A percentile compares a stretch with the other conserved stretches of the same genome.
Evolutionary conservation across 2,113 vertebrate genomes (phyloP).

Genomic region (Muntiacus muntjak): DNA sequence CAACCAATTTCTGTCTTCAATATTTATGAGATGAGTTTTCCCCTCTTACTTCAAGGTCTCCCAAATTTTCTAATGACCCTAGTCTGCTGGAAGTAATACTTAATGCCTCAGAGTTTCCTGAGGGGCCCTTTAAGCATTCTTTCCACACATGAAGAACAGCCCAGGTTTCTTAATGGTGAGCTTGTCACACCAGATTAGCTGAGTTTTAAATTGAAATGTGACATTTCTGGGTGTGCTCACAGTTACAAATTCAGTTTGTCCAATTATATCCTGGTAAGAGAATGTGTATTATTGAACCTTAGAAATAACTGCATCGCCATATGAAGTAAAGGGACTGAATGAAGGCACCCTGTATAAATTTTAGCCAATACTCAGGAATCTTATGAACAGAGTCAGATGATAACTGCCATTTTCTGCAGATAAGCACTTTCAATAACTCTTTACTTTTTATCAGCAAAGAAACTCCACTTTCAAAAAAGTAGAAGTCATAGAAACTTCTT

Average conservation of each 20-base stretch:
- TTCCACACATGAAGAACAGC: background rate
- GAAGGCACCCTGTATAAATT: background rate
- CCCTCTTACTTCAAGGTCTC: background rate
- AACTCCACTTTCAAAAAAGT: conserved; percentile 14
- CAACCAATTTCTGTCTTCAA: background rate
- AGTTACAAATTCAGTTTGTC: background rate
- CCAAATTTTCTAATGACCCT: background rate
- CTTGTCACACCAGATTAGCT: background rate
- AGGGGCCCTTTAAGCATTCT: background rate
- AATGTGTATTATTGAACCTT: background rate
- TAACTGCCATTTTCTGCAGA: background rate
- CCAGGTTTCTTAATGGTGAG: background rate
- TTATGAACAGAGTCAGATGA: background rate
- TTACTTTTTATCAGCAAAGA: conserved; percentile 26
- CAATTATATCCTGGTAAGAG: background rate
- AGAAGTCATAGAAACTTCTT: conserved; percentile 2
- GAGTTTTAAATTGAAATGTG: background rate
- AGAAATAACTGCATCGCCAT: background rate
- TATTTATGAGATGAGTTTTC: background rate
- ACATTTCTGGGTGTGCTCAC: background rate
- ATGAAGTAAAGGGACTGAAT: background rate
- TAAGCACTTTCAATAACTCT: background rate
- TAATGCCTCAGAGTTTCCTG: background rate
- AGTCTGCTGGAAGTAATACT: background rate
- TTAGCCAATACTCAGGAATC: background rate